Evolutionary conservation across 2,113 vertebrate genomes (phyloP).

Genomic region (Labeo rohita): DNA sequence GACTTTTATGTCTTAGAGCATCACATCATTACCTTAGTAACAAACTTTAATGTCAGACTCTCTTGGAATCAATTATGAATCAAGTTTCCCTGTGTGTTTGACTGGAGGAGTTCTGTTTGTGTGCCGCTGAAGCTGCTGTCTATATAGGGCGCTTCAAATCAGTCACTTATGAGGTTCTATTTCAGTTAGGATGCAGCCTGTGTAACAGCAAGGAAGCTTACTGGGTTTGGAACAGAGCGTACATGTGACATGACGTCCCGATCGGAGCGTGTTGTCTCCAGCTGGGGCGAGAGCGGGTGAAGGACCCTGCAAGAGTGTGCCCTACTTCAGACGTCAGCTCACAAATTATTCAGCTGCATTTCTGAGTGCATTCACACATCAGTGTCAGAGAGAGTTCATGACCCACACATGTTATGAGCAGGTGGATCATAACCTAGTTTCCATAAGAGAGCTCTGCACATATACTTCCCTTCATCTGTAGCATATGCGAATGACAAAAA

Average conservation of each 20-base stretch:
- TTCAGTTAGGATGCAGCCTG: background rate
- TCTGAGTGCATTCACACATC: constrained; percentile 60
- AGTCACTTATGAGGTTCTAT: background rate
- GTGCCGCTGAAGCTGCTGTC: background rate
- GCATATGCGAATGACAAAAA: background rate
- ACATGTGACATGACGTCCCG: background rate
- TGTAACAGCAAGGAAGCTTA: background rate
- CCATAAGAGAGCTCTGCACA: background rate
- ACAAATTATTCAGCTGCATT: constrained; percentile 69
- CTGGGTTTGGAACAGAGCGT: background rate
- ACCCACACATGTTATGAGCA: constrained; percentile 34
- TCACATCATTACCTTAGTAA: background rate
- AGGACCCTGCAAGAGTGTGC: constrained; percentile 48
- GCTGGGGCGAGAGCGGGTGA: background rate
- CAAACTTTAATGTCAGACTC: background rate
- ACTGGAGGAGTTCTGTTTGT: background rate
- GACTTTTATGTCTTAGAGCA: background rate
- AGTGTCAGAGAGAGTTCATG: constrained; percentile 68
- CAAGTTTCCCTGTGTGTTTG: background rate
- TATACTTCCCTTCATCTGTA: background rate
- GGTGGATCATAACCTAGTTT: constrained; percentile 1
- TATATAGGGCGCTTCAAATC: background rate
- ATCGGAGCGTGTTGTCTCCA: background rate
- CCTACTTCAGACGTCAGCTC: constrained; percentile 65
- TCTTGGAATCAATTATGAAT: background rate